Base-by-base conservation (phyloP, 1,140 invertebrate species). In the Bombus breviceps region DNA sequence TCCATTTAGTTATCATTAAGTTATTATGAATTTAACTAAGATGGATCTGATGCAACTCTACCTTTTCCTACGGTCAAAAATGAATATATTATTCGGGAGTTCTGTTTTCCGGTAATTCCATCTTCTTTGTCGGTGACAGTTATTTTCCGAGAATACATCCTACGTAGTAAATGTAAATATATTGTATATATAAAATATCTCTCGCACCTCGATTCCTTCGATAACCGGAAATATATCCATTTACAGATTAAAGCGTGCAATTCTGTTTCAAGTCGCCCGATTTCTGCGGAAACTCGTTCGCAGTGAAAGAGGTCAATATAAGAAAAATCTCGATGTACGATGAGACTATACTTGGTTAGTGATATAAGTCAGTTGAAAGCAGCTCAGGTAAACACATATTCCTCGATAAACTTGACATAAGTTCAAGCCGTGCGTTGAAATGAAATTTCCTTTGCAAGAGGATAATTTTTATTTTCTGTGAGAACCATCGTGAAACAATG, bases 401-500 rank as follows among this genome's bases (percentile, higher is more conserved):
- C 5, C 2, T 1, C 25, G 13, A 43, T 53, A 22, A 47, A 69
- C 13, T 71, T 43, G 37, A 13, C 66, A 8, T 53, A 34, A 9
- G 15, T 32, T 25, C 18, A 8, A 6, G 9, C 1, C 37, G 25
- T 1, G 2, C 37, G 34, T 2, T 3, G 8, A 32, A 32, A 37
- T 15, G 5, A 13, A 69, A 47, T 53, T 53, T 53, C 37, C 64
- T 4, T 64, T 1, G 6, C 13, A n/a, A 32, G 28, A 69, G 18
- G 43, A 34, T 82, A 28, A 64, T 41, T 43, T 53, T 62, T 77
- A 72, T 73, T 64, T 53, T n/a, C 64, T 15, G 2, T 15, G 22
- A 32, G 2, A 47, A 47, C 25, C 32, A 34, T 28, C n/a, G 34
- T 9, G 59, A 81, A 81, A 88, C 13, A 57, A 76, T 64, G 72